Evolutionary conservation across 1,140 invertebrate genomes (phyloP).

Genomic region (Planococcus citri): DNA sequence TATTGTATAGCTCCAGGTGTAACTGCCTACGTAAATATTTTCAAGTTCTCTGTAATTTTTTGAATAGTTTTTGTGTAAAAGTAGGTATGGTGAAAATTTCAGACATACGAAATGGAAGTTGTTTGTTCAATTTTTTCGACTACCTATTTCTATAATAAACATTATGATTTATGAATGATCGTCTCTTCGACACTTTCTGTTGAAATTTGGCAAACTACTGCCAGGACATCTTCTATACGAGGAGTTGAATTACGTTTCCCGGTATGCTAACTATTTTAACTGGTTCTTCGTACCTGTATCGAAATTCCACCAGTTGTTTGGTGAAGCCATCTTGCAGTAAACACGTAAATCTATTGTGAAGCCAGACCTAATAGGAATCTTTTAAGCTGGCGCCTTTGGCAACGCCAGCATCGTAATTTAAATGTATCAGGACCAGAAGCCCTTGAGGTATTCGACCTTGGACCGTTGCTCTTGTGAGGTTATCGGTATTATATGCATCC

Average conservation of each 20-base stretch:
- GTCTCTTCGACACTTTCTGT: no score
- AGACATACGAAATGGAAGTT: no score
- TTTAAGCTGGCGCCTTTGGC: neutral
- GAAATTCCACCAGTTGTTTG: neutral
- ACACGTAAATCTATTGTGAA: neutral
- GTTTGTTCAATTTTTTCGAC: no score
- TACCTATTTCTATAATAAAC: no score
- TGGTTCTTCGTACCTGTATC: neutral
- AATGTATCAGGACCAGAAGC: neutral
- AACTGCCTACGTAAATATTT: no score
- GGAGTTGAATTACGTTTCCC: neutral
- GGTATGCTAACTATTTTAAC: conserved; percentile 3
- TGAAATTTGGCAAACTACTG: no score
- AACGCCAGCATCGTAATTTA: neutral
- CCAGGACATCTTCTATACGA: no score
- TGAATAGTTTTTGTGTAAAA: no score
- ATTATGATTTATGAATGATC: no score
- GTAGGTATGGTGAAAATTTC: no score
- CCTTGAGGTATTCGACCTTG: conserved; percentile 5
- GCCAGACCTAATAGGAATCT: neutral
- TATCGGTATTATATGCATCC: neutral
- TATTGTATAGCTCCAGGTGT: no score
- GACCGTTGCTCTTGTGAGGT: neutral
- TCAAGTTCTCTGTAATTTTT: no score
- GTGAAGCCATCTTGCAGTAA: neutral